Evolutionary conservation across 2,797 vertebrate species (phyloP).

Genomic region (Myripristis murdjan): DNA sequence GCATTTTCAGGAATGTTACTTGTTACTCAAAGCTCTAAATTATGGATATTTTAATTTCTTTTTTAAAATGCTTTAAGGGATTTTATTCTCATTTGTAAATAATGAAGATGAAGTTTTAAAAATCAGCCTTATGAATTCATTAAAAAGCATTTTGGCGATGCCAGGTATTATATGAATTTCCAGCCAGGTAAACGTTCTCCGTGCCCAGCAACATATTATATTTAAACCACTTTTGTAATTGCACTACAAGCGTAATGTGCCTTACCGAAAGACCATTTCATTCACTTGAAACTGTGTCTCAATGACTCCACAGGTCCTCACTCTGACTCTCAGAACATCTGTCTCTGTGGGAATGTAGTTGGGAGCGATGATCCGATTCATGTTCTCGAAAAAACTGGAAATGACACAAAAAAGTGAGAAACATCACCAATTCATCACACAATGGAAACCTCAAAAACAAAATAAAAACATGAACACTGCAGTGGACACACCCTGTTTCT

Average conservation of each 20-base stretch:
- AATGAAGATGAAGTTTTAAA: not conserved
- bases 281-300: constrained; percentile 83
- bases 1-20: not conserved
- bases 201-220: not conserved
- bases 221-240: not conserved
- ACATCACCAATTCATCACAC: not conserved
- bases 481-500: too few relatives aligned
- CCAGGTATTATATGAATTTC: not conserved
- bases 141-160: not conserved
- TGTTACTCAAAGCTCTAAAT: not conserved
- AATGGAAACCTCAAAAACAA: not conserved
- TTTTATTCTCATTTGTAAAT: not conserved
- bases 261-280: constrained; percentile 80
- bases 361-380: constrained; percentile 81
- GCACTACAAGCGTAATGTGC: not conserved
- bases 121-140: not conserved
- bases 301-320: constrained; percentile 83
- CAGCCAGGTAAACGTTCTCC: not conserved
- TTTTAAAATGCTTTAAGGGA: not conserved
- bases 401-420: not conserved
- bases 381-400: constrained; percentile 85
- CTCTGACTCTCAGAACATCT: constrained; percentile 83
- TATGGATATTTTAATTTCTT: not conserved
- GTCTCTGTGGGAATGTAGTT: constrained; percentile 81
- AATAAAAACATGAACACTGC: not conserved